These are phyloP conservation scores for Bombus fervidus DNA, from an alignment of 1,140 invertebrate genomes.

Conservation along the genomic window DNA sequence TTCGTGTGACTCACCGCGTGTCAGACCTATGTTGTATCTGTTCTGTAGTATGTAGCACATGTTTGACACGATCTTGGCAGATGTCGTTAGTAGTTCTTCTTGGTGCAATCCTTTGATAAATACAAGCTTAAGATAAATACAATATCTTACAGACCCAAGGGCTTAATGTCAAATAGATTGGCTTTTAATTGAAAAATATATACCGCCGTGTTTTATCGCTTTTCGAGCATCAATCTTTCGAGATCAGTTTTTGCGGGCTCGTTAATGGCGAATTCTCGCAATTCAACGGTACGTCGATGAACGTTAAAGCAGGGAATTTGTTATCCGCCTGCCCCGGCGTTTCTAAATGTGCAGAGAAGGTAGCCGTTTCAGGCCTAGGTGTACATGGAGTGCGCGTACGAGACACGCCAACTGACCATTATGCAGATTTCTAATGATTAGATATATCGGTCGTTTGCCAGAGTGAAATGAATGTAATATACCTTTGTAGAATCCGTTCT, in stretches of 20 bases:
- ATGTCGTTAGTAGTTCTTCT: slow-evolving; percentile 25
- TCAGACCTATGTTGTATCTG: neutral
- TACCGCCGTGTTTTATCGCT: neutral
- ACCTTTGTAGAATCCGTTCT: slow-evolving; percentile 46
- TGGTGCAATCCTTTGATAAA: neutral
- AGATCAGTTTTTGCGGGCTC: neutral
- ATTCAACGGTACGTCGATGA: neutral
- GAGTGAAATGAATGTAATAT: slow-evolving; percentile 61
- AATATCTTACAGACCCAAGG: too few species aligned
- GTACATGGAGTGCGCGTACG: slow-evolving; percentile 25
- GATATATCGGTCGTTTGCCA: slow-evolving; percentile 66
- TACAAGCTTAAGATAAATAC: too few species aligned
- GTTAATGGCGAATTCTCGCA: neutral
- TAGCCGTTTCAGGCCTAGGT: slow-evolving; percentile 35
- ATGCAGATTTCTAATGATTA: slow-evolving; percentile 72
- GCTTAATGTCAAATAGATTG: neutral
- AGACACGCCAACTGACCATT: slow-evolving; percentile 71
- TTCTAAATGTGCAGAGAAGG: slow-evolving; percentile 34
- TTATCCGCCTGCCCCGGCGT: slow-evolving; percentile 10
- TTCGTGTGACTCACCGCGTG: too few species aligned
- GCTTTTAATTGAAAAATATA: neutral
- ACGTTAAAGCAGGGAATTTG: slow-evolving; percentile 38
- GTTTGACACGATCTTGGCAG: neutral
- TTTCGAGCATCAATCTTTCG: neutral
- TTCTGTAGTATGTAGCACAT: neutral